Evolutionary conservation across 2,888 invertebrate species (phyloP), one percentile per base, ranked within the genome.

Genomic region (Protonemura montana): DNA sequence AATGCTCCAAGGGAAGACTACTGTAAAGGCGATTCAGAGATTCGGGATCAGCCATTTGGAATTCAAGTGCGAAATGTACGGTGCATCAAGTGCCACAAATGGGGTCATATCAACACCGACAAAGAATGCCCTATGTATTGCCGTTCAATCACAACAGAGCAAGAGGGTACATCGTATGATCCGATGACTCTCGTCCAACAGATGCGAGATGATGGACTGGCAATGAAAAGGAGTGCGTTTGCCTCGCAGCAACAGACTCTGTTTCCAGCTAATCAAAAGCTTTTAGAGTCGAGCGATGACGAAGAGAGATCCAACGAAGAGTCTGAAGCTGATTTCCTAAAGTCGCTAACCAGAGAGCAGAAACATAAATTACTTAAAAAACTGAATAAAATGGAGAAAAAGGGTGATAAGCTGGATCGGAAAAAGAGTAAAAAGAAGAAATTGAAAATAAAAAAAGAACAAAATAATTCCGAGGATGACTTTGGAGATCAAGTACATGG

Each of bases 91-190:
- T 99, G 99, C 90, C 98, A 99, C 91, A 98, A 98, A 91, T 99
- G 99, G 99, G 99, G 99, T 10, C 99, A 99, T 90, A 97, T 99
- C 86, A 98, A 98, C 91, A 99, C 96, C 93, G 98, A 98, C 91
- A 97, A 97, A 89, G 99, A 99, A 92, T 99, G 99, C 91, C 97
- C 98, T 5, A 94, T 99, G 93, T 99, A 92, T 89, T 92, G 92
- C 95, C 91, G 95, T 95, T 85, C 87, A 3, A 86, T 87, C 16
- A 86, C 76, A 21, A 86, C 87, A 10, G 88, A 88, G n/a, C 86
- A 86, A 41, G 82, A 87, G 21, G 88, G 88, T 30, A 89, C 89
- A 21, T 89, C 89, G 80, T 93, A 95, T 77, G 95, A 95, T 90
- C 95, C 96, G 85, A 93, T 95, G 28, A 94, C 94, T 13, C 91